These are phyloP conservation scores for Pterostichus niger DNA, from an alignment of 2,888 invertebrate genomes.

Conservation along the genomic window DNA sequence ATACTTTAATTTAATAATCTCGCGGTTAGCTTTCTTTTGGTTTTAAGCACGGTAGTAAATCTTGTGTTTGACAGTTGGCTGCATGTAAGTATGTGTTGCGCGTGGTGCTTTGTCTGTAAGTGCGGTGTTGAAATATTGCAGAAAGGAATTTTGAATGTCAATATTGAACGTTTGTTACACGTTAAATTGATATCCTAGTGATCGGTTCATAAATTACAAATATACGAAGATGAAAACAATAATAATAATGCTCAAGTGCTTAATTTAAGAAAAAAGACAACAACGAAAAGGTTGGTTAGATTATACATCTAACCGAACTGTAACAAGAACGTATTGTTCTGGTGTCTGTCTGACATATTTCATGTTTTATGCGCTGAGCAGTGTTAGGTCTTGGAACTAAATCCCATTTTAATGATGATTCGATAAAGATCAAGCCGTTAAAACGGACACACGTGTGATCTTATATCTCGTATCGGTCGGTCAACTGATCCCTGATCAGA, in stretches of 20 bases:
- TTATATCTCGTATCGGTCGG: too few species aligned
- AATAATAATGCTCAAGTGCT: too few species aligned
- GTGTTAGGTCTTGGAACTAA: background rate
- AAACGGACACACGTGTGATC: too few species aligned
- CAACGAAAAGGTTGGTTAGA: too few species aligned
- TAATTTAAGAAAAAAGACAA: too few species aligned
- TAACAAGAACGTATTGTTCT: too few species aligned
- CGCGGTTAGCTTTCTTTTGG: constrained; percentile 18
- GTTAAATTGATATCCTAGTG: too few species aligned
- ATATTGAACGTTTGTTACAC: background rate
- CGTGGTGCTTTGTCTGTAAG: background rate
- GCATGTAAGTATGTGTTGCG: background rate
- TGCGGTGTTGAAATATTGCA: constrained; percentile 12
- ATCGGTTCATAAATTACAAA: too few species aligned
- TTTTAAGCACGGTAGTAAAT: constrained; percentile 10
- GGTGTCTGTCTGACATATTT: too few species aligned
- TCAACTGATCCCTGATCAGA: too few species aligned
- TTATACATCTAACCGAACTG: too few species aligned
- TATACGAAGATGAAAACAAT: too few species aligned
- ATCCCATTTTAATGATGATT: constrained; percentile 8
- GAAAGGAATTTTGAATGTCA: background rate
- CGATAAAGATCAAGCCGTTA: constrained; percentile 7
- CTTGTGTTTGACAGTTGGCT: background rate
- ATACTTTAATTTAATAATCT: constrained; percentile 37
- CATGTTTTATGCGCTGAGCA: background rate